phyloP scores from a whole-genome alignment of 2,797 vertebrate genomes.

The Denticeps clupeoides region DNA sequence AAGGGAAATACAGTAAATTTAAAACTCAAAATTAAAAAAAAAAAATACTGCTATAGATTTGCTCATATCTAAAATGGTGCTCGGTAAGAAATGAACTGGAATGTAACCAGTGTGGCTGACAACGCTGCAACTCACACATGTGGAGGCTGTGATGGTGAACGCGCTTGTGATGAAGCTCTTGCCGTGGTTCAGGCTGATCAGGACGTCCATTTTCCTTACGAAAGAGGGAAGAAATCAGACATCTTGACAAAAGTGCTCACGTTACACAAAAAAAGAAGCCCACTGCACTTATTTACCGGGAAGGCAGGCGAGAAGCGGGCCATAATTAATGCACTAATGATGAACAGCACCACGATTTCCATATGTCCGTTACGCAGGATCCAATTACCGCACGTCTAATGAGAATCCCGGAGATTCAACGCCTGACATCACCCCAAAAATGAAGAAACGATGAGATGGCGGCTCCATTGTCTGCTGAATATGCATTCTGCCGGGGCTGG shows the following conservation, averaged over 20 bases:
- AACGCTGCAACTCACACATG: conserved; percentile 75
- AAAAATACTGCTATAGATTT: too few relatives aligned
- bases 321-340: conserved; percentile 67
- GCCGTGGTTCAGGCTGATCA: conserved; percentile 80
- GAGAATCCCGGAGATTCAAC: conserved; percentile 45
- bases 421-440: conserved; percentile 40
- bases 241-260: not conserved
- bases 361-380: conserved; percentile 58
- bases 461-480: conserved; percentile 25
- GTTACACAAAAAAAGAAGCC: not conserved
- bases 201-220: conserved; percentile 75
- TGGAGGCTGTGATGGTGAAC: conserved; percentile 71
- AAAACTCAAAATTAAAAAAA: too few relatives aligned
- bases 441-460: conserved; percentile 2
- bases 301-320: conserved; percentile 33
- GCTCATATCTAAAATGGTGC: too few relatives aligned
- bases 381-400: conserved; percentile 60
- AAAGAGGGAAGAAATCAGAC: conserved; percentile 10
- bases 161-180: conserved; percentile 72
- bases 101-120: not conserved
- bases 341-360: conserved; percentile 67
- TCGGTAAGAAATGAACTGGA: too few relatives aligned
- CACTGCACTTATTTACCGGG: conserved; percentile 47
- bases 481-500: too few relatives aligned
- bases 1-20: too few relatives aligned